Conservation (phyloP, 1,140 invertebrate genomes). For the Drosophila funebris region DNA sequence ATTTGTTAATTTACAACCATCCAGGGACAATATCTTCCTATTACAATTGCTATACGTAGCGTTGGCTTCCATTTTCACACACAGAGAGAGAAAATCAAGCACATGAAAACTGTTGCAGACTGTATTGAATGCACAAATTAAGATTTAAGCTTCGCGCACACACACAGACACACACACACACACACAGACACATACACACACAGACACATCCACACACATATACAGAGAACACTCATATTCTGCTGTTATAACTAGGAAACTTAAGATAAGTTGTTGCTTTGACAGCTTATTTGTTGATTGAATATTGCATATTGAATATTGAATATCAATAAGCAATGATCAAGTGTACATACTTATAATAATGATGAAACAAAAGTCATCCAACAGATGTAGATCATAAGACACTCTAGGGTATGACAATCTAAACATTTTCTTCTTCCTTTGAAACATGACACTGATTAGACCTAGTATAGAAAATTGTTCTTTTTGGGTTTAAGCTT, state of each 20-base stretch:
- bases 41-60: slow-evolving; percentile 47
- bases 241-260: background rate
- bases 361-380: no score
- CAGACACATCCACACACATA: slow-evolving; percentile 18
- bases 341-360: background rate
- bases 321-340: slow-evolving; percentile 4
- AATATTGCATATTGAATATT: background rate
- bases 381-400: background rate
- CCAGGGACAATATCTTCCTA: slow-evolving; percentile 49
- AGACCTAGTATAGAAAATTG: background rate
- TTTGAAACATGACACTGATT: background rate
- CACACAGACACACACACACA: slow-evolving; percentile 26
- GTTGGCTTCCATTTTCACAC: slow-evolving; percentile 50
- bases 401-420: background rate
- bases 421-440: background rate
- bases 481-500: background rate
- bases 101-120: slow-evolving; percentile 47
- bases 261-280: background rate
- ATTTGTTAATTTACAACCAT: slow-evolving; percentile 64
- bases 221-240: background rate
- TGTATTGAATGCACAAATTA: slow-evolving; percentile 68
- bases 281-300: no score
- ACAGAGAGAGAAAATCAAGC: slow-evolving; percentile 45
- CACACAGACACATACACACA: background rate
- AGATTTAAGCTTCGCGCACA: slow-evolving; percentile 40